These are phyloP conservation scores for Ellobium chinense DNA, from an alignment of 2,888 invertebrate species.

Conservation along the genomic window DNA sequence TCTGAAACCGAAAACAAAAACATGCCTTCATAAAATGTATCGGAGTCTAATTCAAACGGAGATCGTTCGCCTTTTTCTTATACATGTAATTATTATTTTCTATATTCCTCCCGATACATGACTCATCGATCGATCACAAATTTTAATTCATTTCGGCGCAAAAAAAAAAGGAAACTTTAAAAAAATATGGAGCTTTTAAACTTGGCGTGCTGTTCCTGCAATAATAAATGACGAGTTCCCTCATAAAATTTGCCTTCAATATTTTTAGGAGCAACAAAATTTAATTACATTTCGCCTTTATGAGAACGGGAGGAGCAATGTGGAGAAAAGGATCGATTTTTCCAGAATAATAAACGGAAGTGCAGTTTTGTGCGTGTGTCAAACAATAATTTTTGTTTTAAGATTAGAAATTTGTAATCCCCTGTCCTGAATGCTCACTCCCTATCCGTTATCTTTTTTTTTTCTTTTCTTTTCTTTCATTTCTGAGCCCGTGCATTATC, in stretches of 20 bases:
- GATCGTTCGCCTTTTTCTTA: no score
- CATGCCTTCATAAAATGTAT: neutral
- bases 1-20: neutral
- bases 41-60: neutral
- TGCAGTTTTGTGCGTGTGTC: conserved; percentile 42
- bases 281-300: conserved; percentile 46
- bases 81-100: no score
- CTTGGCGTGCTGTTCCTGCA: conserved; percentile 16
- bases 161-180: conserved; percentile 8
- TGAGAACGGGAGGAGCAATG: conserved; percentile 31
- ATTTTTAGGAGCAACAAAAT: conserved; percentile 45
- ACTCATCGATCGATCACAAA: conserved; percentile 23
- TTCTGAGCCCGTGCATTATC: conserved; percentile 8
- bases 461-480: conserved; percentile 3
- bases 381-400: conserved; percentile 43
- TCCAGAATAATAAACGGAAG: conserved; percentile 44
- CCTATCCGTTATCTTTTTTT: neutral
- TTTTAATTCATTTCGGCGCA: conserved; percentile 6
- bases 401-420: conserved; percentile 41
- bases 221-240: conserved; percentile 39
- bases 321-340: conserved; percentile 34
- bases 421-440: conserved; percentile 11
- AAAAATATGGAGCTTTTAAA: neutral
- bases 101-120: neutral
- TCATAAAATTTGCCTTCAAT: conserved; percentile 40